These are phyloP conservation scores for Montipora capitata DNA, from an alignment of 92 coral and sea anemone genomes.

Conservation along the genomic window DNA sequence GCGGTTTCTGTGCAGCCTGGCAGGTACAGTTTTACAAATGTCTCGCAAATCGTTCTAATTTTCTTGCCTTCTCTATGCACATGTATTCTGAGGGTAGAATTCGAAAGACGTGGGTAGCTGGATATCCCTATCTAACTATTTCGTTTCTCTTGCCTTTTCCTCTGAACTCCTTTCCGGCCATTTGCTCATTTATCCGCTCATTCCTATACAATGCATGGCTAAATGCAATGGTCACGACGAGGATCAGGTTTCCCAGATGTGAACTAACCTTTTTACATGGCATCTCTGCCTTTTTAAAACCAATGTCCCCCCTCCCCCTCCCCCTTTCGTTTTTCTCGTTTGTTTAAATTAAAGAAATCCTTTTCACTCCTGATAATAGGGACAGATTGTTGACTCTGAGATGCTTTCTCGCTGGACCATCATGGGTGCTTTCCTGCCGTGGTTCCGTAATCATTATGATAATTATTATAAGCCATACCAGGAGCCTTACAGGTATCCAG, in stretches of 20 bases:
- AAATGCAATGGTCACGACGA: too few species aligned
- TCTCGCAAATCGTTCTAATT: background rate
- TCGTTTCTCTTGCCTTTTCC: background rate
- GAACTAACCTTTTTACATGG: background rate
- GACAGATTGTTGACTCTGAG: conserved; percentile 84
- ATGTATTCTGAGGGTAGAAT: background rate
- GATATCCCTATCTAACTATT: background rate
- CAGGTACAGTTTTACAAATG: conserved; percentile 6
- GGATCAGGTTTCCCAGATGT: background rate
- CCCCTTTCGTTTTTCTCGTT: background rate
- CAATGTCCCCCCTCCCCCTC: background rate
- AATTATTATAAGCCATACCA: conserved; percentile 85
- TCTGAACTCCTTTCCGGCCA: background rate
- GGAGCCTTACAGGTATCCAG: conserved; percentile 79
- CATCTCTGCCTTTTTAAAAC: background rate
- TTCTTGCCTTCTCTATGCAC: background rate
- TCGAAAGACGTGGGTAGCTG: background rate
- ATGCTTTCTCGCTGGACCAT: conserved; percentile 86
- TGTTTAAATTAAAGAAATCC: background rate
- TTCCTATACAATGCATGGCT: too few species aligned
- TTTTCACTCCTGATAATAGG: conserved; percentile 8
- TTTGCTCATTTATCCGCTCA: background rate
- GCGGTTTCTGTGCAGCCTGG: conserved; percentile 79
- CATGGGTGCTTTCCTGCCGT: conserved; percentile 86
- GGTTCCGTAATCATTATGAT: conserved; percentile 90